A percentile compares a stretch with the other conserved stretches of the same genome.
These are phyloP conservation scores for Perca flavescens DNA, from an alignment of 2,113 vertebrate genomes.

Conservation along the genomic window DNA sequence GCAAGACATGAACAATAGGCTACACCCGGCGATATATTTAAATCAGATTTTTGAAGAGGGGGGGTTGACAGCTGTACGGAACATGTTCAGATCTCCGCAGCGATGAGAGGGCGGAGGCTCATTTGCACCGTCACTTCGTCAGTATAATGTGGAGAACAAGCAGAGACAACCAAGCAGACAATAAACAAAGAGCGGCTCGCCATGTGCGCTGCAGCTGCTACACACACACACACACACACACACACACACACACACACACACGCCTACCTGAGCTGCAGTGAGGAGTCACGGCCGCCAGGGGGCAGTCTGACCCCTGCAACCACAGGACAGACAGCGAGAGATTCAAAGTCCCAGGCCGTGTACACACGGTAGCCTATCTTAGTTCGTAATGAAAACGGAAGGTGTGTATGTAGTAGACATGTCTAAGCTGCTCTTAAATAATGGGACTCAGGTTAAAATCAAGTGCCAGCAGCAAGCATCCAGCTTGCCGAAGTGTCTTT, in stretches of 20 bases:
- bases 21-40: background rate
- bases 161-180: constrained; percentile 60
- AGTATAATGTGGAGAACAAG: constrained; percentile 60
- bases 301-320: constrained; percentile 47
- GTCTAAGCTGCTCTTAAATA: background rate
- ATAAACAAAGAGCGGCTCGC: constrained; percentile 78
- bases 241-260: background rate
- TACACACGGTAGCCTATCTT: too few species aligned
- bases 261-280: constrained; percentile 31
- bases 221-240: background rate
- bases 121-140: constrained; percentile 26
- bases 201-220: constrained; percentile 81
- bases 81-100: constrained; percentile 1
- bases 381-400: background rate
- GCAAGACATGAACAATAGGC: background rate
- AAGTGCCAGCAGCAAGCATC: background rate
- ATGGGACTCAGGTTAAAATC: background rate
- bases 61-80: constrained; percentile 29
- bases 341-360: background rate
- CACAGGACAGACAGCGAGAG: background rate
- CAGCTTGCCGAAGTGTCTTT: constrained; percentile 3
- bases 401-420: background rate
- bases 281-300: constrained; percentile 63
- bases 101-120: constrained; percentile 17
- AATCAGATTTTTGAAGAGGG: background rate